Evolutionary conservation across 2,113 vertebrate genomes (phyloP).

Genomic region (Oncorhynchus masou): DNA sequence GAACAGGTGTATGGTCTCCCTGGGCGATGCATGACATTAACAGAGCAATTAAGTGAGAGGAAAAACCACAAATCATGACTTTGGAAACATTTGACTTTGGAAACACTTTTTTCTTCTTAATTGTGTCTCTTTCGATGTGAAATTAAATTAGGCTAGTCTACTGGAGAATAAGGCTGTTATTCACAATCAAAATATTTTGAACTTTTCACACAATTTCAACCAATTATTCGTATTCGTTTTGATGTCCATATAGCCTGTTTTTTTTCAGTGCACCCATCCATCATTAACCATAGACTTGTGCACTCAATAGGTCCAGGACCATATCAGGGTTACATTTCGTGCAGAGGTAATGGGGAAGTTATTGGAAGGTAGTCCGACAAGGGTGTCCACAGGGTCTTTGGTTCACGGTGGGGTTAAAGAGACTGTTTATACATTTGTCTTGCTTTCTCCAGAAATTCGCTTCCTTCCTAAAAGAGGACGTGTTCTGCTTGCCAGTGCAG

Average conservation of each 20-base stretch:
- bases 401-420: constrained; percentile 88
- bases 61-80: no score
- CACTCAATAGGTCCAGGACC: not conserved
- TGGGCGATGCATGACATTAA: not conserved
- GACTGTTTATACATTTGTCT: constrained; percentile 83
- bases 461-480: constrained; percentile 92
- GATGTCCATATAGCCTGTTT: not conserved
- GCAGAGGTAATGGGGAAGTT: constrained; percentile 86
- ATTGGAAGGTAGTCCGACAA: constrained; percentile 74
- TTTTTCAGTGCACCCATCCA: not conserved
- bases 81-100: not conserved
- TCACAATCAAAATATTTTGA: not conserved
- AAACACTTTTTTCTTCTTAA: not conserved
- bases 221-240: not conserved
- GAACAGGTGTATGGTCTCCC: constrained; percentile 1
- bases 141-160: no score
- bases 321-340: constrained; percentile 75
- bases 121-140: not conserved
- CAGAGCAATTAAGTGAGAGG: not conserved
- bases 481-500: constrained; percentile 67
- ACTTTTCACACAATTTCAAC: not conserved
- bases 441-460: constrained; percentile 74
- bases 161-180: not conserved
- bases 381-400: constrained; percentile 71
- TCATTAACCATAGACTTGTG: not conserved